A percentile compares a stretch with the other conserved stretches of the same genome.
Conservation (phyloP, 2,888 invertebrate species). For the Oscheius onirici region DNA sequence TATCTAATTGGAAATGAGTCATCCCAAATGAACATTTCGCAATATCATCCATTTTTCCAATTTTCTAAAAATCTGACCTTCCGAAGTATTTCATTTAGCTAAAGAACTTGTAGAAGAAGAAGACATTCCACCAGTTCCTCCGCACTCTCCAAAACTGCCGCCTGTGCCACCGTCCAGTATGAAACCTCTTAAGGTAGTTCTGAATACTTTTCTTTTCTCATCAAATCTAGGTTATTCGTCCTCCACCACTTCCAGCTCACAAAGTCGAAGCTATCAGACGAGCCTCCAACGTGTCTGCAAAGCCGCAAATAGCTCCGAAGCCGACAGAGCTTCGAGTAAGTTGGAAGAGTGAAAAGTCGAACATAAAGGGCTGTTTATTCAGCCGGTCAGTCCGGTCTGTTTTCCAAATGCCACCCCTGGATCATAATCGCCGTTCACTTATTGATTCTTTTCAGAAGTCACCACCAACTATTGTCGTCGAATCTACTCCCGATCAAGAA, state of each 20-base stretch:
- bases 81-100: too few species aligned
- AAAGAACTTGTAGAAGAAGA: background rate
- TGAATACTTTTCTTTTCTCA: background rate
- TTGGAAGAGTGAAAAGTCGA: background rate
- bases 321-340: slow-evolving; percentile 9
- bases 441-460: slow-evolving; percentile 24
- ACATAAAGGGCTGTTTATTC: background rate
- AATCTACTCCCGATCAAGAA: background rate
- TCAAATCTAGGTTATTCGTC: background rate
- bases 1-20: background rate
- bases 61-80: background rate
- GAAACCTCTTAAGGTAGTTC: background rate
- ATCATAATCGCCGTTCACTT: slow-evolving; percentile 13
- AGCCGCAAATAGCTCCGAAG: slow-evolving; percentile 19
- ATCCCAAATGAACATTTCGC: slow-evolving; percentile 2
- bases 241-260: slow-evolving; percentile 9
- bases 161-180: background rate
- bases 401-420: slow-evolving; percentile 4
- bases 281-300: background rate
- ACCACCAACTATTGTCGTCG: slow-evolving; percentile 21
- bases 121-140: background rate
- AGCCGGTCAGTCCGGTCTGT: slow-evolving; percentile 6
- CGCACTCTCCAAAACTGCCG: slow-evolving; percentile 7
- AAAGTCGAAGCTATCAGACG: background rate
- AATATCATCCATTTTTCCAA: background rate